Evolutionary conservation across 2,888 invertebrate species (phyloP).

Genomic region (Lissonota sp.): DNA sequence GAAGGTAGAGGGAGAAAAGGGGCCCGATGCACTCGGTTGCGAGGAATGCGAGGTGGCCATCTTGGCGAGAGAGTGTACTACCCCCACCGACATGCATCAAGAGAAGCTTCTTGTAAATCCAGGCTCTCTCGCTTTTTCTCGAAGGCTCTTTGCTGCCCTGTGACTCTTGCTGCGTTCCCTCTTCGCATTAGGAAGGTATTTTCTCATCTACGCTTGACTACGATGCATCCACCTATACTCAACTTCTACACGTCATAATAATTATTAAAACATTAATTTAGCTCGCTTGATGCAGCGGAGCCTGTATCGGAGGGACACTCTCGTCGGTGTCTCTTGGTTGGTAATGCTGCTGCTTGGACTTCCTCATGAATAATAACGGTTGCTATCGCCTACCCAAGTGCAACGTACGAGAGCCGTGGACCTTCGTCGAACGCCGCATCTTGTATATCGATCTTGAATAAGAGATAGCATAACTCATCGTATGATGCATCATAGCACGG

Average conservation of each 20-base stretch:
- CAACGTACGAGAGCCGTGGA: conserved; percentile 35
- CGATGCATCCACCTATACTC: conserved; percentile 42
- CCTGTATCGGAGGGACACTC: conserved; percentile 22
- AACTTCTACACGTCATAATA: conserved; percentile 74
- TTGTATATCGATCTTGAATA: conserved; percentile 53
- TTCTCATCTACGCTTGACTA: conserved; percentile 25
- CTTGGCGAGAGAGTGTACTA: conserved; percentile 75
- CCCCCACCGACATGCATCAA: conserved; percentile 69
- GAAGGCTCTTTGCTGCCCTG: conserved; percentile 60
- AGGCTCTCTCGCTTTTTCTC: conserved; percentile 69
- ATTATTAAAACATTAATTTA: conserved; percentile 79
- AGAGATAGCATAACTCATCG: conserved; percentile 46
- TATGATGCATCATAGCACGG: conserved; percentile 22
- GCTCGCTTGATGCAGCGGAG: conserved; percentile 56
- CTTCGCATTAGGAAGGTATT: conserved; percentile 56
- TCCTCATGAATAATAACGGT: conserved; percentile 57
- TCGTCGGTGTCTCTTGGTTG: conserved; percentile 6
- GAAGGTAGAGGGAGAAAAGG: conserved; percentile 52
- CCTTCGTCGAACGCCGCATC: conserved; percentile 39
- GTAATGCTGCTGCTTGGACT: conserved; percentile 32
- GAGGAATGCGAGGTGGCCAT: conserved; percentile 82
- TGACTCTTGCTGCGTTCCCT: conserved; percentile 40
- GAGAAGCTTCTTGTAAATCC: conserved; percentile 69
- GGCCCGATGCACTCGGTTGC: conserved; percentile 67
- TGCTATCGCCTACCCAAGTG: conserved; percentile 35